Base-by-base conservation (phyloP, 2,888 invertebrate genomes). In the Plagodis pulveraria region DNA sequence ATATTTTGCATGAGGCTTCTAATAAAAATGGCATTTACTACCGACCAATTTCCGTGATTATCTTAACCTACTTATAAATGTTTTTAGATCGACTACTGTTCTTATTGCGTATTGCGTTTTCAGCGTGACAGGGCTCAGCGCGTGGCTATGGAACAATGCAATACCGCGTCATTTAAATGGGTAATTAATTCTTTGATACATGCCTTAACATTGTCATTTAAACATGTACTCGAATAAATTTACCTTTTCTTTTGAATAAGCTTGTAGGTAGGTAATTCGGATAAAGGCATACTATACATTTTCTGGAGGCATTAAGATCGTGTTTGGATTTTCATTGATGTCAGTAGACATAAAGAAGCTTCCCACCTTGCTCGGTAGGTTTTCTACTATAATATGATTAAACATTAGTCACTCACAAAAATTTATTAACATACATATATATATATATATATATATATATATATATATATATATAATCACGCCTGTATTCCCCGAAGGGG, bases 151-250 rank as follows among this genome's bases (percentile, higher is more conserved):
- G 53, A 50, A 66, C 70, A 67, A 65, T 62, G 62, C 66, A 69
- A 65, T 71, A 69, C 72, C 72, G 70, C 72, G 72, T 76, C 61
- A 67, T 69, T 61, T 65, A 76, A 76, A 77, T 77, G 71, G 69
- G 68, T 78, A 76, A 78, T 77, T 74, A 71, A 74, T 75, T 77
- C 73, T 66, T 74, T 69, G 70, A 73, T 74, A 69, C 72, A 73
- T 74, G 57, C 58, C 57, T 64, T 41, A 47, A 58, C 65, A 64
- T 59, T 67, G 69, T 59, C 60, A 66, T 61, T 69, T 66, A 59
- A 63, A 53, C 63, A 64, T 67, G 40, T 9, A 65, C 46, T 54
- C 48, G 62, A 67, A 67, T 67, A 61, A 51, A 64, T 67, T 65
- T 65, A 40, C 53, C 50, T 64, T 67, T 55, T 64, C 65, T 67